Evolutionary conservation across 2,797 vertebrate species (phyloP).

Genomic region (Aldrovandia affinis): DNA sequence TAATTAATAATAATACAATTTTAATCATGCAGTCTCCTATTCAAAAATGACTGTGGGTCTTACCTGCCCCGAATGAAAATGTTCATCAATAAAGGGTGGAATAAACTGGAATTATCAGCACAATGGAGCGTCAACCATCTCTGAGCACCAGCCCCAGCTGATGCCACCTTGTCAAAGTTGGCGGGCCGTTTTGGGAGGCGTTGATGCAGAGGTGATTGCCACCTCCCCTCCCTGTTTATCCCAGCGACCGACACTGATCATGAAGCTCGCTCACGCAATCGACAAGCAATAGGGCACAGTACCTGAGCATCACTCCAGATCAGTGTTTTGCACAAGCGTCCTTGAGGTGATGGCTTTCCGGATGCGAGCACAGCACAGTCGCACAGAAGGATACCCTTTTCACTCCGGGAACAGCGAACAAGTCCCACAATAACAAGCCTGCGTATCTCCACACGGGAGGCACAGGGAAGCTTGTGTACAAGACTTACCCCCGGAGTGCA

Average conservation of each 20-base stretch:
- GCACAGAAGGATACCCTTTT: not conserved
- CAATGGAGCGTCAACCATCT: not conserved
- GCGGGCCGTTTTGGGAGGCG: not conserved
- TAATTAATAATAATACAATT: not conserved
- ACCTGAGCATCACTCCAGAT: slow-evolving; percentile 26
- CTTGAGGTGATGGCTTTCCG: not conserved
- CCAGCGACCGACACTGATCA: not conserved
- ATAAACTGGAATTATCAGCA: not conserved
- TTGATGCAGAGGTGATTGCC: not conserved
- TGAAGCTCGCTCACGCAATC: not conserved
- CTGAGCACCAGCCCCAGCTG: not conserved
- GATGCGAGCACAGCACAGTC: too few species aligned
- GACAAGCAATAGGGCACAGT: not conserved
- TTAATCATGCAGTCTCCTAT: not conserved
- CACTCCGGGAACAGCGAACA: not conserved
- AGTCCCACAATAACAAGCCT: slow-evolving; percentile 12
- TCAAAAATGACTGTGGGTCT: not conserved
- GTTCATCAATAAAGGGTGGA: not conserved
- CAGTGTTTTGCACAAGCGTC: not conserved
- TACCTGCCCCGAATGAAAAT: not conserved
- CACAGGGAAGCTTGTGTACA: not conserved
- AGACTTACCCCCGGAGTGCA: not conserved
- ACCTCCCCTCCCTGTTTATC: not conserved
- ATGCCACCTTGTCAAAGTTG: not conserved
- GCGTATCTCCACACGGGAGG: not conserved